phyloP scores from a whole-genome alignment of 2,797 vertebrate genomes.

The Notoglanidium macrostoma region DNA sequence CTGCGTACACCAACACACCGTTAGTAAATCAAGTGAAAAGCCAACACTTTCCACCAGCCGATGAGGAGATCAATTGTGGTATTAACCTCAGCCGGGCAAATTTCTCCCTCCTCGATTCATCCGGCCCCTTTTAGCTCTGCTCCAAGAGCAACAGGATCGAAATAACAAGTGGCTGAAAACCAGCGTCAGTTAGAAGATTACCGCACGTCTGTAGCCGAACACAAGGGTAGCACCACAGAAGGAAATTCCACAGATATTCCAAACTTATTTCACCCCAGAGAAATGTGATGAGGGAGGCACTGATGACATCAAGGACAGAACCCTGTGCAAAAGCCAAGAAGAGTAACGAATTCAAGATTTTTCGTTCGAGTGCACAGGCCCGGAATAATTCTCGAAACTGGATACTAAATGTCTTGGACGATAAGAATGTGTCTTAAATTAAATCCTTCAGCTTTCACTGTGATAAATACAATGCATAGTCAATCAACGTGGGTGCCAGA shows the following conservation, averaged over 20 bases:
- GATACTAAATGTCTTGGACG: not conserved
- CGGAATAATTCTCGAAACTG: not conserved
- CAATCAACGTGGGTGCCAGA: not conserved
- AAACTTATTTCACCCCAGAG: slow-evolving; percentile 34
- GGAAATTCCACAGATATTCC: slow-evolving; percentile 48
- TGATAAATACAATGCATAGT: not conserved
- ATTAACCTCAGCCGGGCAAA: not conserved
- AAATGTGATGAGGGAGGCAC: slow-evolving; percentile 20
- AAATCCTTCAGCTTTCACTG: not conserved
- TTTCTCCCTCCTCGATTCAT: not conserved
- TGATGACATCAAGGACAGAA: slow-evolving; percentile 29
- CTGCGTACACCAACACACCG: not conserved
- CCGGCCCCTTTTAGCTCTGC: not conserved
- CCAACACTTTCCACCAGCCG: not conserved
- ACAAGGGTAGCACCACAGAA: slow-evolving; percentile 12
- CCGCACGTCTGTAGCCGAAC: slow-evolving; percentile 28
- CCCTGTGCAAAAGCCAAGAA: not conserved
- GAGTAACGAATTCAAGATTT: not conserved
- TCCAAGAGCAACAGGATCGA: not conserved
- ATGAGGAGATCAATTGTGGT: not conserved
- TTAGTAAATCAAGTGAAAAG: slow-evolving; percentile 29
- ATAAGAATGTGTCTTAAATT: not conserved
- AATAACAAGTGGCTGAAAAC: slow-evolving; percentile 31
- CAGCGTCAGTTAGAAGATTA: slow-evolving; percentile 25
- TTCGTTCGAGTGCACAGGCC: not conserved